Conservation (phyloP, 2,888 invertebrate species). For the Agrenia bidenticulata region DNA sequence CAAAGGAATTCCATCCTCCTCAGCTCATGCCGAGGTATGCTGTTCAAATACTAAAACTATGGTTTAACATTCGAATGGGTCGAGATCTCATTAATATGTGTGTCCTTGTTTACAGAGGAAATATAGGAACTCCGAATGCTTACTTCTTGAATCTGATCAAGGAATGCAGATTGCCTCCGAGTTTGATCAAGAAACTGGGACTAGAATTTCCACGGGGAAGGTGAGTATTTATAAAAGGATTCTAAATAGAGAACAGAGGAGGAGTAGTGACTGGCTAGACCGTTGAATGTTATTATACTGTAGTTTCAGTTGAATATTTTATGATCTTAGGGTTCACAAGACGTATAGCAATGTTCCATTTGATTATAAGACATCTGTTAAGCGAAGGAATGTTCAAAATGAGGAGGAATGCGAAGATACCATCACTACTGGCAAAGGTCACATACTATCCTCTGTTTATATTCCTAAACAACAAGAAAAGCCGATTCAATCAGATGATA, state of each 20-base stretch:
- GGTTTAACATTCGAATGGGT: too few species aligned
- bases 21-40: slow-evolving; percentile 47
- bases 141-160: slow-evolving; percentile 59
- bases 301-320: too few species aligned
- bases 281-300: too few species aligned
- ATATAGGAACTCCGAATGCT: slow-evolving; percentile 61
- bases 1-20: slow-evolving; percentile 49
- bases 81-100: background rate
- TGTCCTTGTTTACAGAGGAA: slow-evolving; percentile 56
- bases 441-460: slow-evolving; percentile 39
- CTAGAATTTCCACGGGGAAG: slow-evolving; percentile 55
- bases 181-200: slow-evolving; percentile 58
- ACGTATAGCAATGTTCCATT: slow-evolving; percentile 58
- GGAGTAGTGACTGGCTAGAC: too few species aligned
- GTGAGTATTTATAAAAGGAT: too few species aligned
- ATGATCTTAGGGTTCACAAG: slow-evolving; percentile 55
- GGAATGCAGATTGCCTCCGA: slow-evolving; percentile 58
- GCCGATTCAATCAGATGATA: background rate
- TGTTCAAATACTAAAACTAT: background rate
- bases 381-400: slow-evolving; percentile 1
- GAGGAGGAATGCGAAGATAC: slow-evolving; percentile 35
- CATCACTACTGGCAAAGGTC: slow-evolving; percentile 49
- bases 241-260: too few species aligned
- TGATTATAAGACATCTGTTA: slow-evolving; percentile 53
- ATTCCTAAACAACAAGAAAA: background rate